Evolutionary conservation across 2,797 vertebrate genomes (phyloP).

Genomic region (Scleropages formosus): DNA sequence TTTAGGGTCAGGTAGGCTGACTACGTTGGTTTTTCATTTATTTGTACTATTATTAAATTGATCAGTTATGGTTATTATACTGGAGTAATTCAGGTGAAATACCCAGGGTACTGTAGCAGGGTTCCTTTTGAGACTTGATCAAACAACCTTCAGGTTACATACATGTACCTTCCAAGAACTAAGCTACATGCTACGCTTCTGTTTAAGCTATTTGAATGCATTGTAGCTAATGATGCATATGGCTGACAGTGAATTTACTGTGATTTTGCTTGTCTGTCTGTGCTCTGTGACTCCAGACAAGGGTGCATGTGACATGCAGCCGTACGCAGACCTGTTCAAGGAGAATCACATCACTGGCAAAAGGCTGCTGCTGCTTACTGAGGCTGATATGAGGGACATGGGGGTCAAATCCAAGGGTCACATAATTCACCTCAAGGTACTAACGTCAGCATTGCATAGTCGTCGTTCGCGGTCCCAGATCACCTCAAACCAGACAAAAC

Average conservation of each 20-base stretch:
- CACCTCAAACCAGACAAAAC: neutral
- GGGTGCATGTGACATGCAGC: slow-evolving; percentile 74
- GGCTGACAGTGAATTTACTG: neutral
- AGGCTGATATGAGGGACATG: slow-evolving; percentile 91
- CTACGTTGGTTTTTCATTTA: neutral
- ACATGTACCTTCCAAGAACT: too few species aligned
- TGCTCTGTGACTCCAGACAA: slow-evolving; percentile 65
- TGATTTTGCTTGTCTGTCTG: slow-evolving; percentile 17
- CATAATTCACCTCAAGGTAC: slow-evolving; percentile 93
- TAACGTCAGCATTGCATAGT: neutral
- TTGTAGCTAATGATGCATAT: neutral
- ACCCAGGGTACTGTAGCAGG: too few species aligned
- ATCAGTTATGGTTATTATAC: neutral
- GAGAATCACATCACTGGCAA: slow-evolving; percentile 94
- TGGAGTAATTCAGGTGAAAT: neutral
- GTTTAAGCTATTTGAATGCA: neutral
- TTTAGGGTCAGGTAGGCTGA: slow-evolving; percentile 70
- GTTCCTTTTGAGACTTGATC: too few species aligned
- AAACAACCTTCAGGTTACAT: too few species aligned
- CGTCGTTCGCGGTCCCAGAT: neutral
- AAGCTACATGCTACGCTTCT: too few species aligned
- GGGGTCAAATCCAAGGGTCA: slow-evolving; percentile 94
- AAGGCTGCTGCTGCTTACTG: slow-evolving; percentile 83
- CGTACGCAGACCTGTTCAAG: slow-evolving; percentile 86
- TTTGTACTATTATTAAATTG: neutral